Evolutionary conservation across 1,140 invertebrate species (phyloP), one percentile per base, ranked within the genome.

Genomic region (Xylocopa sonorina): DNA sequence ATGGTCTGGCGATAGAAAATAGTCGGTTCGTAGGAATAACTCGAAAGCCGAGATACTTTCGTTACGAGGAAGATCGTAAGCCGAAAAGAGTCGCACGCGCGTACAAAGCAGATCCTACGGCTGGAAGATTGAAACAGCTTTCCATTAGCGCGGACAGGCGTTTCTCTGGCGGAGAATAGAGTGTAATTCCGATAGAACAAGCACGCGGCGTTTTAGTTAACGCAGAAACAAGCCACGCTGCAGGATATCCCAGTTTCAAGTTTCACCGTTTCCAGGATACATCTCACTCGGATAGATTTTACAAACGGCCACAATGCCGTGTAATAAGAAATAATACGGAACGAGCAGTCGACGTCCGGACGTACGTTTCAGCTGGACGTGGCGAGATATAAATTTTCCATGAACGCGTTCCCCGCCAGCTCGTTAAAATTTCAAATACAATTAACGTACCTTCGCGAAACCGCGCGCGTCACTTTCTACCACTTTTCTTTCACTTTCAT

Each of bases 201-300:
- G 34, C 72, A 27, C 24, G 12, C 12, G 18, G 12, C n/a, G n/a
- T n/a, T 75, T 66, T 41, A 53, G 72, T 75, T 53, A 41, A 48
- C n/a, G 14, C n/a, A 27, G 38, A 46, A 67, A 58, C 51, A 27
- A 57, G 63, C 60, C 14, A 55, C 34, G 7, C 51, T 46, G 16
- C 27, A 68, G 57, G 63, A 76, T 58, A 76, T 68, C 68, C 63
- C 50, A 66, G 74, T 67, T 68, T 76, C 74, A 76, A 76, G 64
- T 76, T 76, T 68, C 74, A 76, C 63, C n/a, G n/a, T 76, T 76
- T 76, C 63, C 68, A n/a, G 51, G 41, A 68, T 68, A 68, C 63
- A 67, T 67, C 73, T 76, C 41, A 76, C 74, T 68, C 43, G 51
- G 29, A 34, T 57, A 76, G 38, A 38, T 41, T 29, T 38, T 41